Base-by-base conservation (phyloP, 1,140 invertebrate species). In the Helicoverpa armigera region DNA sequence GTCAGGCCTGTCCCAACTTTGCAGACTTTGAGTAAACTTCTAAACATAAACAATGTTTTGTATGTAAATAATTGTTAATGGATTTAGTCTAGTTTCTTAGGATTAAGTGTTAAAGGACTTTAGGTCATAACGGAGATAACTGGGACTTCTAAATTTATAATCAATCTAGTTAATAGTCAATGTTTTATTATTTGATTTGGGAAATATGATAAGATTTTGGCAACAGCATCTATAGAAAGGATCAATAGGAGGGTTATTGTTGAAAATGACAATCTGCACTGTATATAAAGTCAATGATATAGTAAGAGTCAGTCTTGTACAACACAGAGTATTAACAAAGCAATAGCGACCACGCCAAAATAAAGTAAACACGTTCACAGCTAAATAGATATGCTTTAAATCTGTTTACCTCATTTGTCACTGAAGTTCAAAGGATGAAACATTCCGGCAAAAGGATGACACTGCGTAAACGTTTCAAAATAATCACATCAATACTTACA, bases 401-500 rank as follows among this genome's bases (percentile, higher is more conserved):
- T 70, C 35, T 67, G 54, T 70, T 79, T 70, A 79, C 35, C 63
- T 51, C 76, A 79, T 69, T 79, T 79, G 63, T 79, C 76, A 79
- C 43, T 61, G 73, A 70, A 43, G 76, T 79, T 79, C 76, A 79
- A 79, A 79, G 76, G 51, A 79, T 74, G 23, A 31, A 74, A 58
- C 76, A 79, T 31, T 58, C 65, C 35, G 11, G 29, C 76, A 60
- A 79, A 67, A 79, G 70, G 79, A 80, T 80, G 58, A 65, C 53
- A 79, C 63, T 43, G 51, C 53, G 76, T 79, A 79, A 79, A 79
- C 76, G 75, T 70, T 79, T 79, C 75, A 23, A 78, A 77, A 78
- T 88, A 88, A 88, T 88, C 86, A 89, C 86, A 78, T 81, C 70
- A 85, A 83, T 84, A 80, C 69, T 78, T 82, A 85, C 50, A 72